A percentile compares a stretch with the other conserved stretches of the same genome.
Evolutionary conservation across 2,888 invertebrate species (phyloP).

Genomic region (Drepana falcataria): DNA sequence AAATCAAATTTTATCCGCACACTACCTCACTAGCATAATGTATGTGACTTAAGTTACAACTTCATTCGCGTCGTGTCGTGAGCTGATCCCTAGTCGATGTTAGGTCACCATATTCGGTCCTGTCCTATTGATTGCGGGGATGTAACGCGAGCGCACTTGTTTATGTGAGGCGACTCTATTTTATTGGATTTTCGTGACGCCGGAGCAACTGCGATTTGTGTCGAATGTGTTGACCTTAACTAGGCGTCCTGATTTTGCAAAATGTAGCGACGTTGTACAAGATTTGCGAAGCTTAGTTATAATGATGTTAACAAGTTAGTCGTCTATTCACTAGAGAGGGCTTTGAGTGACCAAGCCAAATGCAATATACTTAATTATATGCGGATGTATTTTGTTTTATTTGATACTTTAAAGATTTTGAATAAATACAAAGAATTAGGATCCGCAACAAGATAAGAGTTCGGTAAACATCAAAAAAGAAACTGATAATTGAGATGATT

Average conservation of each 20-base stretch:
- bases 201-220: slow-evolving; percentile 43
- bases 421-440: no score
- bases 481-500: no score
- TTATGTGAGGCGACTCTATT: slow-evolving; percentile 48
- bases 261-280: not conserved
- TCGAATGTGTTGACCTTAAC: slow-evolving; percentile 33
- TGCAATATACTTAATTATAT: no score
- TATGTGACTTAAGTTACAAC: slow-evolving; percentile 42
- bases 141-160: slow-evolving; percentile 45
- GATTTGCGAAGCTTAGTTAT: not conserved
- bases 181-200: slow-evolving; percentile 61
- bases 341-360: not conserved
- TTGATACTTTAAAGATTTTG: no score
- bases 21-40: slow-evolving; percentile 16
- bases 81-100: slow-evolving; percentile 29
- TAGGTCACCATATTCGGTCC: slow-evolving; percentile 8
- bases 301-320: not conserved
- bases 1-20: not conserved
- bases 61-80: slow-evolving; percentile 53
- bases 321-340: not conserved
- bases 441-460: no score
- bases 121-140: slow-evolving; percentile 32
- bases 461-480: no score
- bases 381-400: no score
- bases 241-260: slow-evolving; percentile 23